phyloP scores from a whole-genome alignment of 1,140 invertebrate species.

The Leptopilina clavipes region DNA sequence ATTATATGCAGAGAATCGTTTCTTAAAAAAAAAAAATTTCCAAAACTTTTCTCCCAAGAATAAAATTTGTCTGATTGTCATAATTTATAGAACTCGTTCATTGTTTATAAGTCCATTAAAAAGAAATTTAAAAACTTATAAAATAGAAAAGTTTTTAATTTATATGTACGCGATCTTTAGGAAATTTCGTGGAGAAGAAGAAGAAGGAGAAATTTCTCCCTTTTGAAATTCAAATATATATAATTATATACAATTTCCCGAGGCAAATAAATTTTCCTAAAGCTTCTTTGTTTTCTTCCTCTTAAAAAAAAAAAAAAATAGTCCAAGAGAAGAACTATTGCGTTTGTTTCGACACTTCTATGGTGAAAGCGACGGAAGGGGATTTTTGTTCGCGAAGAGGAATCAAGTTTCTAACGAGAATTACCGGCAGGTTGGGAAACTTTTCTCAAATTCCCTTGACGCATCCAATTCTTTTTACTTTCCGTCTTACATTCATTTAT shows the following conservation, averaged over 20 bases:
- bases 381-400: constrained; percentile 3
- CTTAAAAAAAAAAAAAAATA: neutral
- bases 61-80: neutral
- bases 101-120: constrained; percentile 2
- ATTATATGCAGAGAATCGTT: neutral
- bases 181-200: too few species aligned
- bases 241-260: neutral
- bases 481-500: neutral
- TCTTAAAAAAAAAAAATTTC: neutral
- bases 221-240: neutral
- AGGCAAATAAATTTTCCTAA: constrained; percentile 13
- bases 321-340: constrained; percentile 10
- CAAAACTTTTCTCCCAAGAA: neutral
- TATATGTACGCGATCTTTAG: neutral
- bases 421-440: constrained; percentile 18
- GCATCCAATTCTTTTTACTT: constrained; percentile 1
- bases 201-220: neutral
- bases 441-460: constrained; percentile 14
- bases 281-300: constrained; percentile 15
- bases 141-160: constrained; percentile 6
- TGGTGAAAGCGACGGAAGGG: neutral
- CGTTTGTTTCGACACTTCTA: constrained; percentile 33
- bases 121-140: neutral
- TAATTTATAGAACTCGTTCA: neutral
- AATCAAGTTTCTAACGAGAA: constrained; percentile 29